Conservation (phyloP, 2,888 invertebrate genomes). For the Gymnosoma rotundatum region DNA sequence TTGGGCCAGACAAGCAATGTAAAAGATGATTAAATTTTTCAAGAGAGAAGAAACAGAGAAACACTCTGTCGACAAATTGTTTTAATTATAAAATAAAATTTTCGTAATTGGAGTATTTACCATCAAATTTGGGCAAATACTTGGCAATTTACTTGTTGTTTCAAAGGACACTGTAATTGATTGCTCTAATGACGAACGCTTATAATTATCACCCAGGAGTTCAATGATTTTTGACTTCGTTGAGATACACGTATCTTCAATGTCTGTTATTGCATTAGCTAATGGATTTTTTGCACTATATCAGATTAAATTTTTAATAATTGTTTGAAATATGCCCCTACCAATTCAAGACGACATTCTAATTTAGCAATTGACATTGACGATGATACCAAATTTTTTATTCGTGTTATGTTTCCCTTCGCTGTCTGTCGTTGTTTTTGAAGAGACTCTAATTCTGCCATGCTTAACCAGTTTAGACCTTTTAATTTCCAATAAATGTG, state of each 20-base stretch:
- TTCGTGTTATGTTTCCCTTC: too few species aligned
- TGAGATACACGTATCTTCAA: slow-evolving; percentile 12
- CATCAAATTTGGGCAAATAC: slow-evolving; percentile 30
- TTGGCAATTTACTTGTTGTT: slow-evolving; percentile 36
- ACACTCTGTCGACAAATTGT: slow-evolving; percentile 37
- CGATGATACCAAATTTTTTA: not conserved
- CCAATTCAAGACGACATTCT: not conserved
- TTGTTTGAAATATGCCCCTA: slow-evolving; percentile 6
- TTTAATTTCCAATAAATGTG: too few species aligned
- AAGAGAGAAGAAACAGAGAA: slow-evolving; percentile 18
- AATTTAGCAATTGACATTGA: not conserved
- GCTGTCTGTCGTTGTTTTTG: not conserved
- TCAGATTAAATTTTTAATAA: not conserved
- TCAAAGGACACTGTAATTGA: slow-evolving; percentile 1
- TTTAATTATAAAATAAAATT: slow-evolving; percentile 54
- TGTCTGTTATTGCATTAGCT: not conserved
- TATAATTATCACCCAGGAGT: slow-evolving; percentile 13
- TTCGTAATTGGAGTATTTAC: slow-evolving; percentile 52
- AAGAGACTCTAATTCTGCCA: slow-evolving; percentile 1
- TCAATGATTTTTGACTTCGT: too few species aligned
- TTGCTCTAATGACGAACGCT: slow-evolving; percentile 7
- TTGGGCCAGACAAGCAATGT: too few species aligned
- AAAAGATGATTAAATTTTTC: slow-evolving; percentile 35
- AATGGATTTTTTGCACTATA: not conserved
- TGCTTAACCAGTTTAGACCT: not conserved